Base-by-base conservation (phyloP, 2,888 invertebrate genomes). In the Erynnis tages region DNA sequence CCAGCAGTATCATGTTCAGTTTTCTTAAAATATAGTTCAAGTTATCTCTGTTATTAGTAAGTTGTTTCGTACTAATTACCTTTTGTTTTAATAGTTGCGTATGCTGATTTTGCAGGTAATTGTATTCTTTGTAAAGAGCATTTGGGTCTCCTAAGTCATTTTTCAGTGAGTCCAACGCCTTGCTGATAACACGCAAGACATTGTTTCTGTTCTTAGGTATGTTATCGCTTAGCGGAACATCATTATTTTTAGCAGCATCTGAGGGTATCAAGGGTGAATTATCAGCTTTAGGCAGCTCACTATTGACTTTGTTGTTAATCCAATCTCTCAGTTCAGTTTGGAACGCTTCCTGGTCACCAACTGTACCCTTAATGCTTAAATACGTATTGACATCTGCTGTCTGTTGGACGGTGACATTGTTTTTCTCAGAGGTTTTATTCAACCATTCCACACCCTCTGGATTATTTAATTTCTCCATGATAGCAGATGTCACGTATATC, bases 1-100 rank as follows among this genome's bases (percentile, higher is more conserved):
- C 92, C 4, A 92, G 69, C 4, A 92, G 73, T 23, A 92, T 84
- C 85, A 91, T 92, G 62, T 92, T 92, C 0, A 92, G 70, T 40
- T 79, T 80, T 47, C 79, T 90, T 2, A 90, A 68, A 63, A 82
- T 76, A 37, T 73, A 73, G 50, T 91, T 91, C 1, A 91, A 90
- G 55, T 76, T 62, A 41, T 78, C 62, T 47, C 77, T 73, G 57
- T 72, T 86, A 55, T 82, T 77, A 1, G 60, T 61, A 25, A 87
- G 56, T 58, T 72, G 71, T 49, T 61, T 76, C 32, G 71, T 77
- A 63, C 72, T 82, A 17, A 88, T 64, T 0, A 71, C 66, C 63
- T 81, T 85, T 53, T 79, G 73, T 41, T 71, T 79, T 1, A 77
- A 58, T 19, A 88, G 69, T 47, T 88, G 80, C 19, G 84, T 75